A percentile compares a stretch with the other conserved stretches of the same genome.
phyloP scores from a whole-genome alignment of 2,888 invertebrate species.

The Malacosoma neustria region DNA sequence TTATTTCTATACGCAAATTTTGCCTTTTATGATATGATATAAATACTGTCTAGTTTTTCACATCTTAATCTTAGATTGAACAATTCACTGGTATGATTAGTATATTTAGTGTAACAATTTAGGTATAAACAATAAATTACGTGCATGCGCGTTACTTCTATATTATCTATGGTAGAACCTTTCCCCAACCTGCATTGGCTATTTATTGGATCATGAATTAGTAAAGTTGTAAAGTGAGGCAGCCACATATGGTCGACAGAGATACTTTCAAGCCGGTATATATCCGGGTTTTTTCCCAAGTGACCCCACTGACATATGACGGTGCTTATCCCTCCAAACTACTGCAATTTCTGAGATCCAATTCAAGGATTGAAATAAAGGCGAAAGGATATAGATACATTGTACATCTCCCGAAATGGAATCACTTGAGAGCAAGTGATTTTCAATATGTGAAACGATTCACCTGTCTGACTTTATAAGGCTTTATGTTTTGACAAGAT shows the following conservation, averaged over 20 bases:
- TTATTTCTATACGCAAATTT: no score
- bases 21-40: no score
- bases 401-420: conserved; percentile 17
- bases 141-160: no score
- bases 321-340: conserved; percentile 58
- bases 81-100: no score
- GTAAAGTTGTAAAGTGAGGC: conserved; percentile 33
- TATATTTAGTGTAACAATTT: no score
- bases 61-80: no score
- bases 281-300: conserved; percentile 25
- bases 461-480: conserved; percentile 5
- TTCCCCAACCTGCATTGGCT: conserved; percentile 16
- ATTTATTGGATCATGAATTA: conserved; percentile 40
- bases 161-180: no score
- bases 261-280: conserved; percentile 26
- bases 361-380: conserved; percentile 48
- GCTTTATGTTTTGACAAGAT: neutral
- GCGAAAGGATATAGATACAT: conserved; percentile 18
- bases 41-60: no score
- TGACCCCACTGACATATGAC: conserved; percentile 42
- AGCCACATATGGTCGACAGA: conserved; percentile 23
- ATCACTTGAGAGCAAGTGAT: conserved; percentile 13
- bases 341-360: conserved; percentile 51
- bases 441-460: conserved; percentile 9
- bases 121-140: no score